These are phyloP conservation scores for Tapirus indicus DNA, from an alignment of 2,797 vertebrate species.

Conservation along the genomic window DNA sequence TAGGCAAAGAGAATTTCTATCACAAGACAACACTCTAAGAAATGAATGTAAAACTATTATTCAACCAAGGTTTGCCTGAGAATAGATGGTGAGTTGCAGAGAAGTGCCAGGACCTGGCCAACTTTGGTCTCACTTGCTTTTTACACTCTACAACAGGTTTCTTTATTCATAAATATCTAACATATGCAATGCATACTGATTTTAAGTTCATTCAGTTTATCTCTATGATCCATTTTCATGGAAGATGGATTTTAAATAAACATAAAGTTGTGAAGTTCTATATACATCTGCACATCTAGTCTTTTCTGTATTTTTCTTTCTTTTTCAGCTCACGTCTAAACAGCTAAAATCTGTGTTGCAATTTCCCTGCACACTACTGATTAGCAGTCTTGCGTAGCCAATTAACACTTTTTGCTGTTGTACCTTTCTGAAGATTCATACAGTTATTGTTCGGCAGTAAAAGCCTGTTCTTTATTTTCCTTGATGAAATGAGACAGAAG, in stretches of 20 bases:
- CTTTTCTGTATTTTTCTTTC: constrained; percentile 14
- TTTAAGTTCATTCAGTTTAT: background rate
- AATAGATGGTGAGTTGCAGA: background rate
- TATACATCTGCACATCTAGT: background rate
- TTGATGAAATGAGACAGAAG: background rate
- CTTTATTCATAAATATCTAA: background rate
- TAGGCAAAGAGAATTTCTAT: background rate
- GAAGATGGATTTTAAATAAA: constrained; percentile 14
- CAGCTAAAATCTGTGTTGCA: background rate
- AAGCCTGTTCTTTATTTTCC: constrained; percentile 48
- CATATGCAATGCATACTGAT: background rate
- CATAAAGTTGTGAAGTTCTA: background rate
- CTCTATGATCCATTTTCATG: background rate
- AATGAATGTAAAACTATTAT: background rate
- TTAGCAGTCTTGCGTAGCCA: constrained; percentile 53
- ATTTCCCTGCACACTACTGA: constrained; percentile 31
- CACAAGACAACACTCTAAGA: background rate
- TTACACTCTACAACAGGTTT: background rate
- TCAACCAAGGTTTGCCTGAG: background rate
- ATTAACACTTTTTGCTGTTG: constrained; percentile 69
- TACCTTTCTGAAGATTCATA: constrained; percentile 51
- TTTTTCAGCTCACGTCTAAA: background rate
- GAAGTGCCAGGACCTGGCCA: background rate
- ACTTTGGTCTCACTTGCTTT: background rate
- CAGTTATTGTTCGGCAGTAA: constrained; percentile 50